These are phyloP conservation scores for Meganola albula DNA, from an alignment of 2,888 invertebrate genomes.

Conservation along the genomic window DNA sequence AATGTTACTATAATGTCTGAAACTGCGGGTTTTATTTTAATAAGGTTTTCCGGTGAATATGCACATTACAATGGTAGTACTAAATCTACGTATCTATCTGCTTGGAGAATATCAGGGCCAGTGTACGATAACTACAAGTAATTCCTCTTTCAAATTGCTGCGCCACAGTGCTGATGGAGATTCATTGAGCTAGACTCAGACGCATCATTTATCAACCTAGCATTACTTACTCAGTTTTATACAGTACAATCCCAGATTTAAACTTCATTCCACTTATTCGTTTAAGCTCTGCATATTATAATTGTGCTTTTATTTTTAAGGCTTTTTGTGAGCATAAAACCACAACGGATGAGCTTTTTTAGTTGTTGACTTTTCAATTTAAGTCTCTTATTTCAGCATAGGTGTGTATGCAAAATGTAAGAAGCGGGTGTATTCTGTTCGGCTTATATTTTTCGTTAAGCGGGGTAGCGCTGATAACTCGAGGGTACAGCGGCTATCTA, in stretches of 20 bases:
- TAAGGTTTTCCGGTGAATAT: no score
- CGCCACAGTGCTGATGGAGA: conserved; percentile 61
- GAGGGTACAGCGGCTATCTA: conserved; percentile 18
- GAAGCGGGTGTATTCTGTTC: conserved; percentile 4
- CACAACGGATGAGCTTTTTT: conserved; percentile 17
- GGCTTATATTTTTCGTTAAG: conserved; percentile 8
- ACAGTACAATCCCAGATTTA: conserved; percentile 47
- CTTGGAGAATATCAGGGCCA: no score
- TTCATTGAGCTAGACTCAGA: conserved; percentile 65
- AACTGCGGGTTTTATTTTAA: no score
- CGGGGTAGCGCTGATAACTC: conserved; percentile 7
- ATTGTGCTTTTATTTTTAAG: conserved; percentile 46
- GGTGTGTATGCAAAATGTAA: conserved; percentile 14
- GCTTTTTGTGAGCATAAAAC: conserved; percentile 33
- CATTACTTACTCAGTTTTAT: conserved; percentile 58
- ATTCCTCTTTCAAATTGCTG: conserved; percentile 61
- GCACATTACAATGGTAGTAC: no score
- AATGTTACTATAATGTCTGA: no score
- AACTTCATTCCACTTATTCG: conserved; percentile 48
- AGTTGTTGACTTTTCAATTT: conserved; percentile 22
- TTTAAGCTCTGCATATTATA: conserved; percentile 43
- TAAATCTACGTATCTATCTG: no score
- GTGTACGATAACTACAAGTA: no score
- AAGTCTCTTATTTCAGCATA: conserved; percentile 14
- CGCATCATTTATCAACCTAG: conserved; percentile 66